Evolutionary conservation across 2,888 invertebrate genomes (phyloP), one percentile per base, ranked within the genome.

Genomic region (Lissonota sp.): DNA sequence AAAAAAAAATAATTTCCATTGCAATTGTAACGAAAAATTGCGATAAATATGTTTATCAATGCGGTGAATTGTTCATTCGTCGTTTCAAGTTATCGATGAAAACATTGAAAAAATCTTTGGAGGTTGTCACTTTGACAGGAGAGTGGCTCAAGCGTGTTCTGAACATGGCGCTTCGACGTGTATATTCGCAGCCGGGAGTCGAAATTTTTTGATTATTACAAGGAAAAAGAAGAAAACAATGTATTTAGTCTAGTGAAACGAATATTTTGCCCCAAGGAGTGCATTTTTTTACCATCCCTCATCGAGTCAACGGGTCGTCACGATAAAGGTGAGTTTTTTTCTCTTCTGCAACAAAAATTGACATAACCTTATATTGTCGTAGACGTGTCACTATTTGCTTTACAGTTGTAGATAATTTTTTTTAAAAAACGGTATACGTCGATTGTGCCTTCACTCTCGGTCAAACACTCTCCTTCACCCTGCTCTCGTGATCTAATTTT

Each of bases 131-230:
- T 39, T 81, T 84, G 84, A 84, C 79, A 74, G 80, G 74, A 79
- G 10, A 44, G 80, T 81, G 76, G 77, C 79, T 80, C 67, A 70
- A 84, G 84, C 81, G 84, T 83, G 86, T 83, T 82, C 85, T n/a
- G n/a, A 88, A 88, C 86, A 90, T 90, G 90, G 89, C 89, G 87
- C 85, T 82, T 69, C 83, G 69, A 79, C 75, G 70, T 82, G 84
- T 57, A 58, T 79, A 84, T 84, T 76, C 78, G 80, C 84, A 81
- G 81, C 85, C 86, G 87, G 85, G 85, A 77, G 70, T 62, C 74
- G 76, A 67, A 72, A 71, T 64, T 16, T 42, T 62, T 75, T 79
- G 51, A 67, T 71, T 74, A 73, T 26, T 16, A 49, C 60, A 16
- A 74, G 10, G 57, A 74, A 51, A 72, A 74, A 73, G 79, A 84